Evolutionary conservation across 2,797 vertebrate genomes (phyloP).

Genomic region (Sebastes cheni): DNA sequence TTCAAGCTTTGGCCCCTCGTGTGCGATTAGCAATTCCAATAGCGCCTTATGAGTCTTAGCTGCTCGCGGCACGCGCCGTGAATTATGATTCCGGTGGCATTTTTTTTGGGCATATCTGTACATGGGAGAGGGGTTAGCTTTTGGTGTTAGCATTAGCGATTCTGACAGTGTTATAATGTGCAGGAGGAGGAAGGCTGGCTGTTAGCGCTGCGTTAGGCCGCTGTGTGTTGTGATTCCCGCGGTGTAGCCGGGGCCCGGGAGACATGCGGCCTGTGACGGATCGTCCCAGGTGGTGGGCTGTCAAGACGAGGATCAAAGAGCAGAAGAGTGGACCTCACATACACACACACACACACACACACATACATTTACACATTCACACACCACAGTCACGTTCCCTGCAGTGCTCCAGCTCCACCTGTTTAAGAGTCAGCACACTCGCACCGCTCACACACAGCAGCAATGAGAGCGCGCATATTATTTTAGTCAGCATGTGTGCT

Average conservation of each 20-base stretch:
- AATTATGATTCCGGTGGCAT: conserved; percentile 55
- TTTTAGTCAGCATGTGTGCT: background rate
- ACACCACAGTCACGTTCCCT: background rate
- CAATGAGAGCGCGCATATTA: conserved; percentile 26
- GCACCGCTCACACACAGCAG: conserved; percentile 28
- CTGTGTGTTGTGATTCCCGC: conserved; percentile 68
- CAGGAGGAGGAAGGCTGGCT: conserved; percentile 19
- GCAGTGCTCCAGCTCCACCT: conserved; percentile 52
- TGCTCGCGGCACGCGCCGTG: background rate
- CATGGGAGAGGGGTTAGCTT: conserved; percentile 60
- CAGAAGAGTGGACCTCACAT: conserved; percentile 69
- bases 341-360: background rate
- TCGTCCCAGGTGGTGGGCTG: conserved; percentile 79
- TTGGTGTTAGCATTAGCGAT: conserved; percentile 63
- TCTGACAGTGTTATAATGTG: conserved; percentile 53
- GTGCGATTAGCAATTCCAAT: conserved; percentile 62
- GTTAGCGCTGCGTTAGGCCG: conserved; percentile 48
- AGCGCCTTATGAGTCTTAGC: conserved; percentile 26
- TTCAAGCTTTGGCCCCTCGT: conserved; percentile 37
- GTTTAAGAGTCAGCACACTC: conserved; percentile 68
- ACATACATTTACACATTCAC: background rate
- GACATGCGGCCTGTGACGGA: conserved; percentile 62
- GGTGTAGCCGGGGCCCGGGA: conserved; percentile 61
- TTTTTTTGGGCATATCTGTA: conserved; percentile 41
- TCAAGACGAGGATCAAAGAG: conserved; percentile 80